Evolutionary conservation across 53 echinoderm and acorn worm species (phyloP).

Genomic region (Actinopyga echinites): DNA sequence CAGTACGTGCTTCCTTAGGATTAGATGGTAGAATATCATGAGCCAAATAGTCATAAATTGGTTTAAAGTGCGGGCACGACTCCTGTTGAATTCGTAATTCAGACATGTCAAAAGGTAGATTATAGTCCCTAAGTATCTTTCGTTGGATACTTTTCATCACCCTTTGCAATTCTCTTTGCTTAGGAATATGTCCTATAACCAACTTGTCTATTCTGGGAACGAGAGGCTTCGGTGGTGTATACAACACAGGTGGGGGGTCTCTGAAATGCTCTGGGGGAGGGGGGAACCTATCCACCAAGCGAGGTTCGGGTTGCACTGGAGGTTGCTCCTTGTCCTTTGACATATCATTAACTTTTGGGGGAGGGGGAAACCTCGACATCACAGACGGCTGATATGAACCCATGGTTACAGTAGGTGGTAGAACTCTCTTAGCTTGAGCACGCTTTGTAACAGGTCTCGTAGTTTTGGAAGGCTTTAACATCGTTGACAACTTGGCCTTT

Average conservation of each 20-base stretch:
- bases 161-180: constrained; percentile 7
- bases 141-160: neutral
- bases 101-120: neutral
- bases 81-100: constrained; percentile 24
- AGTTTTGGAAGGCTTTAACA: too few species aligned
- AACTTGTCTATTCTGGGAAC: neutral
- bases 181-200: neutral
- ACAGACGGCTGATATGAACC: too few species aligned
- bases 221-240: neutral
- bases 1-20: constrained; percentile 9
- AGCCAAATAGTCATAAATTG: constrained; percentile 37
- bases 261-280: neutral
- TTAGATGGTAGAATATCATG: constrained; percentile 39
- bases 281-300: neutral
- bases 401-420: too few species aligned
- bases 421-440: too few species aligned
- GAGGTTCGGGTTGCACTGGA: neutral
- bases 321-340: too few species aligned
- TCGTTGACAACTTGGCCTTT: neutral
- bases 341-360: too few species aligned
- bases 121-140: constrained; percentile 13
- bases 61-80: constrained; percentile 28
- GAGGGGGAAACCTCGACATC: too few species aligned
- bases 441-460: too few species aligned
- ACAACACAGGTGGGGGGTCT: neutral